phyloP scores from a whole-genome alignment of 2,888 invertebrate species.

The Archaeoteleia sp. region DNA sequence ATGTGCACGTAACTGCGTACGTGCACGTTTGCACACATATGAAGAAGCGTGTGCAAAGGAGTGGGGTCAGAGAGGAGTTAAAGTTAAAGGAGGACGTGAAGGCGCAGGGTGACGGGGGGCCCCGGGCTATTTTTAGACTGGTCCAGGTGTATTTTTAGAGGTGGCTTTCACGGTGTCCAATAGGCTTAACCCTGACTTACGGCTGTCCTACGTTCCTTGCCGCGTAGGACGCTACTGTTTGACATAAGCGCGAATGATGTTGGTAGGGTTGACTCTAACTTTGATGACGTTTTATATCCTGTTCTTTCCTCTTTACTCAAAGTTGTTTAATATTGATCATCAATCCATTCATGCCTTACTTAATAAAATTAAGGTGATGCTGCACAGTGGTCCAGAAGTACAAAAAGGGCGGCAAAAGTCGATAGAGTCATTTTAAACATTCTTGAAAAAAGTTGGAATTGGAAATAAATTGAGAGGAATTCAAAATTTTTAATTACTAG shows the following conservation, averaged over 20 bases:
- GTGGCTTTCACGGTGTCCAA: conserved; percentile 68
- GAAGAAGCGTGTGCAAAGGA: conserved; percentile 6
- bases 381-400: not conserved
- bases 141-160: conserved; percentile 73
- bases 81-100: conserved; percentile 12
- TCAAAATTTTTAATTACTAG: too few relatives aligned
- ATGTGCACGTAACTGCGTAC: conserved; percentile 33
- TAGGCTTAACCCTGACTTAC: conserved; percentile 74
- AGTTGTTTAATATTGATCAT: too few relatives aligned
- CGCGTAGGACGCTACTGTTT: conserved; percentile 49
- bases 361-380: too few relatives aligned
- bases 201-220: conserved; percentile 58
- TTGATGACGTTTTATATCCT: conserved; percentile 25
- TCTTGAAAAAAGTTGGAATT: too few relatives aligned
- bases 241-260: conserved; percentile 48
- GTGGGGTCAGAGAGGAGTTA: conserved; percentile 19
- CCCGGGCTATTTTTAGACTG: conserved; percentile 72
- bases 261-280: conserved; percentile 35
- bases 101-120: conserved; percentile 35
- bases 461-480: too few relatives aligned
- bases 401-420: too few relatives aligned
- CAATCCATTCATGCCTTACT: too few relatives aligned
- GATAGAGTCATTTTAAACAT: too few relatives aligned
- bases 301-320: conserved; percentile 29
- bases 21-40: conserved; percentile 31